These are phyloP conservation scores for Eidolon helvum DNA, from an alignment of 2,113 vertebrate species.

Conservation along the genomic window DNA sequence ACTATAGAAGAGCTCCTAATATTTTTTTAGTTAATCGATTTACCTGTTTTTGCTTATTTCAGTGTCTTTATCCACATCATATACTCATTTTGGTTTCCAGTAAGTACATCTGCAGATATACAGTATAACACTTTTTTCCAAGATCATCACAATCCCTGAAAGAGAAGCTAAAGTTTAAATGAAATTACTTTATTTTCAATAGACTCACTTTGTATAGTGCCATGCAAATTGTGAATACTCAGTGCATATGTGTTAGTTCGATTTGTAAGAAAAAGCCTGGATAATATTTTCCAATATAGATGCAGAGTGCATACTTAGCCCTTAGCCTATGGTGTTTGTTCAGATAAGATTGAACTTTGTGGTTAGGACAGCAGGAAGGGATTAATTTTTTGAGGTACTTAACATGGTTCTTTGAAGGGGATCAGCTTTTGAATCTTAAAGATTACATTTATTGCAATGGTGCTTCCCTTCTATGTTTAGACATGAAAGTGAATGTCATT, in stretches of 20 bases:
- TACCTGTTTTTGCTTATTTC: constrained; percentile 2
- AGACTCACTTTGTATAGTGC: background rate
- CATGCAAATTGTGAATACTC: background rate
- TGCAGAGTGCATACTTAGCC: background rate
- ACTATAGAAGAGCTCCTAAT: background rate
- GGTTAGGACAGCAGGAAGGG: constrained; percentile 79
- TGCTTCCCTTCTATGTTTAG: constrained; percentile 63
- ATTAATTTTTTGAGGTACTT: constrained; percentile 81
- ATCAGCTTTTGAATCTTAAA: constrained; percentile 75
- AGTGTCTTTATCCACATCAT: background rate
- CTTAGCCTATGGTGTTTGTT: background rate
- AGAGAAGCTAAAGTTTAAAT: constrained; percentile 28
- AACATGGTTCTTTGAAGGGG: constrained; percentile 76
- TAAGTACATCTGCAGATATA: background rate
- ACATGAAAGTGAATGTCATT: constrained; percentile 81
- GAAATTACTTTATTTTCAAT: background rate
- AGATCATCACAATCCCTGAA: background rate
- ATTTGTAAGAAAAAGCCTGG: constrained; percentile 36
- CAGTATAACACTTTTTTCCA: background rate
- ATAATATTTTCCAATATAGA: background rate
- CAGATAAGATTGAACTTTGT: constrained; percentile 2
- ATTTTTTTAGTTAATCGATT: background rate
- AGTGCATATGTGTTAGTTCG: background rate
- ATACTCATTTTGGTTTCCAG: background rate
- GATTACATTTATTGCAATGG: constrained; percentile 51